Conservation (phyloP, 2,888 invertebrate genomes). For the Nomada goodeniana region DNA sequence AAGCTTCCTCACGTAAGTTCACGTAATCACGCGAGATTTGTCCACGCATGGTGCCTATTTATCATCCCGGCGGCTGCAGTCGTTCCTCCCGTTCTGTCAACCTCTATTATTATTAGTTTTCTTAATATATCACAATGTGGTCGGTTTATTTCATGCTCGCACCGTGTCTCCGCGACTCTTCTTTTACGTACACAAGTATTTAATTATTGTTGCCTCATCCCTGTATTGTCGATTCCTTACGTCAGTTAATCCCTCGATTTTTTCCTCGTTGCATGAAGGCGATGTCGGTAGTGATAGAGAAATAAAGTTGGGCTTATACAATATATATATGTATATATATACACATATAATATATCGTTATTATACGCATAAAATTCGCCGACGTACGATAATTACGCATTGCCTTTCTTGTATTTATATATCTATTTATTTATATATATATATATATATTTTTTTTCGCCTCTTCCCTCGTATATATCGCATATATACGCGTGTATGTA, state of each 20-base stretch:
- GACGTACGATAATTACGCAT: slow-evolving; percentile 62
- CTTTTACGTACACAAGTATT: slow-evolving; percentile 77
- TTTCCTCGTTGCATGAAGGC: slow-evolving; percentile 82
- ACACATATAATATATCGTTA: slow-evolving; percentile 48
- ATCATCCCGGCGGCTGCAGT: slow-evolving; percentile 7
- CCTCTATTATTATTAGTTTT: slow-evolving; percentile 51
- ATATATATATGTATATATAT: slow-evolving; percentile 50
- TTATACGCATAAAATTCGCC: slow-evolving; percentile 62
- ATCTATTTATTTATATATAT: slow-evolving; percentile 57
- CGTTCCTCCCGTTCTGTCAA: not conserved
- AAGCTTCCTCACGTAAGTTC: slow-evolving; percentile 11
- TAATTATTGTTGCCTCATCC: slow-evolving; percentile 84
- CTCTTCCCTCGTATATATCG: slow-evolving; percentile 36
- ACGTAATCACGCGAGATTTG: not conserved
- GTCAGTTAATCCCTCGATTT: slow-evolving; percentile 67
- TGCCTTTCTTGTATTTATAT: slow-evolving; percentile 53
- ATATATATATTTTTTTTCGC: slow-evolving; percentile 13
- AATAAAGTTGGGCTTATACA: slow-evolving; percentile 76
- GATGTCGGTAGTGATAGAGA: slow-evolving; percentile 83
- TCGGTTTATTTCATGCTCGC: slow-evolving; percentile 67
- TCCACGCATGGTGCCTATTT: slow-evolving; percentile 4
- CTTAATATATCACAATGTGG: slow-evolving; percentile 80
- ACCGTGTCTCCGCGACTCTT: slow-evolving; percentile 33
- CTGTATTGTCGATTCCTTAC: slow-evolving; percentile 84
- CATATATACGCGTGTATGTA: slow-evolving; percentile 45